Percentiles rank a stretch among this genome's conserved stretches.
Conservation (phyloP, 1,140 invertebrate genomes). For the Drosophila subobscura region DNA sequence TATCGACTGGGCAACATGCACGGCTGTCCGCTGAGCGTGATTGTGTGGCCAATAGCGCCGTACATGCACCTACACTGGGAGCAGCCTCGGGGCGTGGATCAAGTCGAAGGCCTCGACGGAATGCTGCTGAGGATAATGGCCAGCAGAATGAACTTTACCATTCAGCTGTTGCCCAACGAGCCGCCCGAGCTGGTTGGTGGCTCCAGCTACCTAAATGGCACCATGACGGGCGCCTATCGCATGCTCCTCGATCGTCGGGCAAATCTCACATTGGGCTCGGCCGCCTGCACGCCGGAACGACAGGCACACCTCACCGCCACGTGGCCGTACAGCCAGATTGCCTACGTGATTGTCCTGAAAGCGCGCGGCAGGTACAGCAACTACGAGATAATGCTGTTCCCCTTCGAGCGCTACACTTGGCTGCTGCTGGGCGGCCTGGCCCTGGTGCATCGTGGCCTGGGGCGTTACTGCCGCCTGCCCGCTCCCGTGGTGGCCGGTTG, state of each 20-base stretch:
- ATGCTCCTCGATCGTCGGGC: conserved; percentile 51
- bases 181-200: conserved; percentile 48
- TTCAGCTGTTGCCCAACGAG: conserved; percentile 44
- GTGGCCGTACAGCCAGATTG: conserved; percentile 48
- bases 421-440: conserved; percentile 19
- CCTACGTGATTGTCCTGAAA: conserved; percentile 51
- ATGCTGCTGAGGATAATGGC: conserved; percentile 39
- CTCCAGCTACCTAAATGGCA: conserved; percentile 45
- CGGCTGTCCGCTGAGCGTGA: conserved; percentile 48
- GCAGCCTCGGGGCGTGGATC: not conserved
- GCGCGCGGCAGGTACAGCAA: conserved; percentile 26
- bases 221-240: conserved; percentile 53
- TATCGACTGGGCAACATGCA: conserved; percentile 39
- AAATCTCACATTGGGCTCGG: conserved; percentile 53
- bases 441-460: conserved; percentile 3
- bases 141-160: conserved; percentile 43
- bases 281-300: conserved; percentile 51
- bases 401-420: conserved; percentile 42
- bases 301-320: conserved; percentile 32
- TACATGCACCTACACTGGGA: conserved; percentile 36
- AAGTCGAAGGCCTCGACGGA: conserved; percentile 53
- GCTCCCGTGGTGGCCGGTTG: conserved; percentile 26
- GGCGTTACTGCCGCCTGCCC: not conserved
- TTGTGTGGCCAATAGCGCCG: conserved; percentile 59
- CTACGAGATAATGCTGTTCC: conserved; percentile 69